Base-by-base conservation (phyloP, 2,888 invertebrate genomes). In the Rutpela maculata region DNA sequence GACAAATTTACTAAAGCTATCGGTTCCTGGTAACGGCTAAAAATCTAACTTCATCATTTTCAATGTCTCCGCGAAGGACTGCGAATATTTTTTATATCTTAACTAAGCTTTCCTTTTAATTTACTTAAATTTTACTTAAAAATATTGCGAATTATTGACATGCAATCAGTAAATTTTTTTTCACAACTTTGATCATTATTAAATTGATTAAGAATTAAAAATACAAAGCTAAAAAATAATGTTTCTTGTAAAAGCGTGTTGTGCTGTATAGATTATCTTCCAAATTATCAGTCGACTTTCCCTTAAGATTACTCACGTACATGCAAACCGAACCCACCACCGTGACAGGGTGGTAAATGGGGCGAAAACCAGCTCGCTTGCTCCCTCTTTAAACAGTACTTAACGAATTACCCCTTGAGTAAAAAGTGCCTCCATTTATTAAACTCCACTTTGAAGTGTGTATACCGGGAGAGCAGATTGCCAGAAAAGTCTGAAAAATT, bases 281-380 rank as follows among this genome's bases (percentile, higher is more conserved):
- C 7, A 6, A 26, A 62, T 62, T 67, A 67, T 67, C 55, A 6
- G 12, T 59, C 71, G 66, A 70, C 57, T 65, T 66, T 56, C 69
- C 65, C 59, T n/a, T 38, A 17, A 70, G 63, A 71, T 75, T 75
- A 75, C 63, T 75, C 75, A 75, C 71, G 71, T 75, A 59, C 57
- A 56, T 63, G 57, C 38, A 22, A 43, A 50, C 50, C 50, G 50
- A 38, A 66, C 12, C 22, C 55, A 26, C 67, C 67, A 67, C 67
- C 67, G 67, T 22, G 67, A 67, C 50, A 56, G 75, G 70, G 71
- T 50, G 35, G 59, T 50, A 71, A 75, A 75, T 75, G 71, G 75
- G 75, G 75, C 66, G 75, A 75, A 75, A 71, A 69, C 62, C 59
- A 15, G 31, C 69, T 17, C 35, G 35, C 57, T 18, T 22, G 11